Evolutionary conservation across 2,888 invertebrate species (phyloP).

Genomic region (Pegoplata infirma): DNA sequence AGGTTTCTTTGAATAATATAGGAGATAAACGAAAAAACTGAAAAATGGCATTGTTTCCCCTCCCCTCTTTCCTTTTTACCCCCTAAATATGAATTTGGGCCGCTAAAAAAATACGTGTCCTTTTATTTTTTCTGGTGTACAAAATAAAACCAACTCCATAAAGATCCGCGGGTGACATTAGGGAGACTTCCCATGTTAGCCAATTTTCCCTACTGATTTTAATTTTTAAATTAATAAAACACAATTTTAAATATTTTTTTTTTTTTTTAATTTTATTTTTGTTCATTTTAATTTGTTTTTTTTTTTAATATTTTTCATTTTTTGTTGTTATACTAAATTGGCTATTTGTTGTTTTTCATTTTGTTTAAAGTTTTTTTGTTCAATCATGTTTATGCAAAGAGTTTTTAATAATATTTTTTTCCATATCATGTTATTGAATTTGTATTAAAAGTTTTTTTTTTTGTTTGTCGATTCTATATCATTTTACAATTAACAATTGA

Average conservation of each 20-base stretch:
- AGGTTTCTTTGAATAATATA: no score
- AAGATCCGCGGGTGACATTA: no score
- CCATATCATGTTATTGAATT: constrained; percentile 14
- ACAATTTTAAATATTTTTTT: constrained; percentile 34
- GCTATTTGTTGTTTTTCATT: constrained; percentile 59
- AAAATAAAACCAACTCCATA: no score
- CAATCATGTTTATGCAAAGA: constrained; percentile 18
- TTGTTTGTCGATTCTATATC: not conserved
- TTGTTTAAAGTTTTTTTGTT: constrained; percentile 31
- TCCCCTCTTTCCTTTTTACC: no score
- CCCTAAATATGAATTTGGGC: no score
- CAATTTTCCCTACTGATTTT: no score
- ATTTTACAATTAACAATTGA: not conserved
- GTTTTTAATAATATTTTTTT: constrained; percentile 32
- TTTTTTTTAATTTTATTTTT: constrained; percentile 33
- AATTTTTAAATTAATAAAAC: constrained; percentile 16
- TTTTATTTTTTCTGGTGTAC: no score
- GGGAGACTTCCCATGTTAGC: no score
- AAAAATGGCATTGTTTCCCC: no score
- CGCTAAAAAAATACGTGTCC: no score
- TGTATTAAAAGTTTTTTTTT: no score
- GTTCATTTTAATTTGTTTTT: constrained; percentile 29
- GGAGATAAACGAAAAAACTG: no score
- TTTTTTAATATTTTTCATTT: constrained; percentile 13
- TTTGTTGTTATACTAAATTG: constrained; percentile 53